Base-by-base conservation (phyloP, 1,140 invertebrate genomes). In the Ceratina japonica region DNA sequence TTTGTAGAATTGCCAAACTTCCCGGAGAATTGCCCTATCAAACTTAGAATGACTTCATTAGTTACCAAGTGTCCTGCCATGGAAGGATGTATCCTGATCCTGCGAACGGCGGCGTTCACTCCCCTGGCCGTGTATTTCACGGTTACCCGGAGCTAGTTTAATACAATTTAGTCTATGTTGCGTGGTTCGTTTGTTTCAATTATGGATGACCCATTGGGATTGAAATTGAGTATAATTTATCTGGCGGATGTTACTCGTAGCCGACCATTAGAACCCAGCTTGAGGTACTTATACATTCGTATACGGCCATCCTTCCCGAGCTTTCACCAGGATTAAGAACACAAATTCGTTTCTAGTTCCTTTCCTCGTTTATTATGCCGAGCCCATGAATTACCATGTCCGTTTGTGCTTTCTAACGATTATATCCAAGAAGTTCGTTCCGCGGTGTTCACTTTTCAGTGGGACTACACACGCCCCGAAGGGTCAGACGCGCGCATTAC, bases 261-360 rank as follows among this genome's bases (percentile, higher is more conserved):
- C 13, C 37, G 27, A 58, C 4, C 22, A 31, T 65, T 31, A 51
- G 27, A 37, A n/a, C 15, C 8, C 3, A 8, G 18, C 4, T 31
- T 20, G 15, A 13, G 16, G 2, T 56, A 56, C 37, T 44, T 44
- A 44, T 44, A 44, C 4, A 1, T 16, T 58, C 16, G 10, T 24
- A 65, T 5, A n/a, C n/a, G n/a, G 22, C 37, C 18, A 37, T 74
- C 24, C 18, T 58, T 12, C 10, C 58, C 49, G 27, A 58, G 74
- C 62, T 74, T 66, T 79, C 63, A 49, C 63, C 62, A 1, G 37
- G 37, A 1, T 79, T 65, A 72, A 49, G 69, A 73, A 64, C 49
- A 49, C 16, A 58, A 75, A 77, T 77, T 63, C 66, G 16, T 71
- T 62, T 54, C 70, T 4, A 65, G 18, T 74, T 24, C n/a, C 52